Base-by-base conservation (phyloP, 35 echinoderm and acorn worm genomes). In the Holothuria glaberrima region DNA sequence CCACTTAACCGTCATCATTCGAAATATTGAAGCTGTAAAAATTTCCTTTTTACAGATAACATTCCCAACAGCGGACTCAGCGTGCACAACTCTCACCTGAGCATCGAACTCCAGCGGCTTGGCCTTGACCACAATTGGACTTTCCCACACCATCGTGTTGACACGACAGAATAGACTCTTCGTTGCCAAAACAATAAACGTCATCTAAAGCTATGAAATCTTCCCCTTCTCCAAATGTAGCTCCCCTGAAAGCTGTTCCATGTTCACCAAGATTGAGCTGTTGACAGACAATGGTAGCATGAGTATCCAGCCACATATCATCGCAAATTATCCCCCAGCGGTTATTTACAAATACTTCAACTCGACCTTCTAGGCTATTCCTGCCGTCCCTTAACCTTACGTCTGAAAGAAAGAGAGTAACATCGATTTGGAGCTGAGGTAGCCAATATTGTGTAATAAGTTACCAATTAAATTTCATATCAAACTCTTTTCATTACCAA, bases 241-340 rank as follows among this genome's bases (percentile, higher is more conserved):
- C 25, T 12, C 31, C 31, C 14, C 31, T 33, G 31, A 69, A 54
- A 5, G 50, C 50, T 54, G 50, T 54, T 54, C 50, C 50, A 54
- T 54, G 50, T 14, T 2, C 50, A 54, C 50, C 50, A 54, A 54
- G 50, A 54, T 17, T 12, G 1, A 89, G 87, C 71, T 89, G 65
- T 0, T 26, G 9, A 26, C 87, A 89, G 20, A 75, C 32, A 19
- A 89, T 68, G 3, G 30, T 72, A 19, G 87, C 87, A 24, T 89
- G 67, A 1, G 19, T 20, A 6, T 50, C 16, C 18, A 41, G 67
- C 87, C 87, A 89, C 6, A 41, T 29, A 19, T 69, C 69, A 48
- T 75, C 69, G 30, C 87, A 89, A 29, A 89, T 65, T 34, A 36
- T 89, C 30, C 69, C 48, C 87, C 87, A 89, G 3, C 52, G 14